Evolutionary conservation across 2,888 invertebrate species (phyloP).

Genomic region (Hemistola chrysoprasaria): DNA sequence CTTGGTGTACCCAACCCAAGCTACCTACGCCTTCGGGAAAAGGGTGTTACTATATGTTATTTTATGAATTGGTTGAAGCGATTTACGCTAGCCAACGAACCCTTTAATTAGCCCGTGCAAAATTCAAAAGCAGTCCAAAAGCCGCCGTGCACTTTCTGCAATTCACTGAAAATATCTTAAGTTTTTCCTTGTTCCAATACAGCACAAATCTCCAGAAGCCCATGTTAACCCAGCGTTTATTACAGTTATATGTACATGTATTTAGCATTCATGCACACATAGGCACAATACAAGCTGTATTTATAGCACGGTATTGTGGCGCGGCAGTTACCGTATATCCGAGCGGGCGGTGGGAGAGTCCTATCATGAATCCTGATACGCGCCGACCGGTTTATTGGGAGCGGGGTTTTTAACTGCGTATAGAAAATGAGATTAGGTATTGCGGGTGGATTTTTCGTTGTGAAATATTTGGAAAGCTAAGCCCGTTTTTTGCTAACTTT

Average conservation of each 20-base stretch:
- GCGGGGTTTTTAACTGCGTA: constrained; percentile 47
- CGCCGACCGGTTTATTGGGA: constrained; percentile 61
- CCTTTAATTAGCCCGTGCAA: too few relatives aligned
- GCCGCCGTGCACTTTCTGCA: too few relatives aligned
- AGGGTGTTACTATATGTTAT: too few relatives aligned
- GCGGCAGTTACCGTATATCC: constrained; percentile 78
- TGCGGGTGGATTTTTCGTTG: constrained; percentile 25
- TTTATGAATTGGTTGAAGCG: too few relatives aligned
- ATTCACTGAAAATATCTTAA: too few relatives aligned
- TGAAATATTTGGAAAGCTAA: constrained; percentile 5
- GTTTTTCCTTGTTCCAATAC: too few relatives aligned
- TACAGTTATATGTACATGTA: constrained; percentile 5
- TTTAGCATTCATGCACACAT: constrained; percentile 50
- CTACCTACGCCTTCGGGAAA: too few relatives aligned
- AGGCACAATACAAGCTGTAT: constrained; percentile 69
- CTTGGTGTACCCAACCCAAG: too few relatives aligned
- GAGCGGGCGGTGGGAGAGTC: constrained; percentile 67
- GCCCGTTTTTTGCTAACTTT: constrained; percentile 13
- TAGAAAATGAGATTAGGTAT: constrained; percentile 33
- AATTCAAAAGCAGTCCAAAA: too few relatives aligned
- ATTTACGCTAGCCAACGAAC: too few relatives aligned
- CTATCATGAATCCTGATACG: constrained; percentile 79
- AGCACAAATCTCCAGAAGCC: too few relatives aligned
- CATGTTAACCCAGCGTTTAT: not conserved
- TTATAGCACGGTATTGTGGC: constrained; percentile 80